Percentiles rank a stretch among this genome's conserved stretches.
Conservation (phyloP, 2,797 vertebrate species). For the Nothura maculosa region DNA sequence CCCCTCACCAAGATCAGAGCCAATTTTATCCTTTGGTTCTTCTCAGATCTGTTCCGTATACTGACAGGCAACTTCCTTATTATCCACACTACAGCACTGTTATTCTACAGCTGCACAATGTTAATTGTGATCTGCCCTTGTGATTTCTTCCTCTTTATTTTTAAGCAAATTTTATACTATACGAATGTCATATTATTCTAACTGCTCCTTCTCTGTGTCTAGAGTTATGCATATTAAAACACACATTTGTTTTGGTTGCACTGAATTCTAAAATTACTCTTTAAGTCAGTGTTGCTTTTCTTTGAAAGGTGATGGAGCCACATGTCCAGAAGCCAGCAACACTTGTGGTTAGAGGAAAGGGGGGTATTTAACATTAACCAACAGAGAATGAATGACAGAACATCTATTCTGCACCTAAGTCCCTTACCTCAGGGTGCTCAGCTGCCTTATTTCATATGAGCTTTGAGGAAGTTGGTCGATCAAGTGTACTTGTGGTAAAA, state of each 20-base stretch:
- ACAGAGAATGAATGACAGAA: not conserved
- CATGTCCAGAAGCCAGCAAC: not conserved
- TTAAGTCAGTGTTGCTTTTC: not conserved
- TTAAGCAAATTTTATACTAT: conserved; percentile 16
- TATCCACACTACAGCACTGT: not conserved
- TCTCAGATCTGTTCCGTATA: conserved; percentile 54
- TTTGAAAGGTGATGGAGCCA: not conserved
- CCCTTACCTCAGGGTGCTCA: not conserved
- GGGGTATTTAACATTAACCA: not conserved
- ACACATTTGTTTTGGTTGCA: not conserved
- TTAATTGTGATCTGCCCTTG: conserved; percentile 31
- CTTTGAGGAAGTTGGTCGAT: not conserved
- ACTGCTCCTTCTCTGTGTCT: conserved; percentile 9
- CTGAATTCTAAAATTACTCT: not conserved
- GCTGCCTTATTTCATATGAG: not conserved
- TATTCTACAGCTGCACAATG: conserved; percentile 34
- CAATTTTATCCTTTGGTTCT: conserved; percentile 29
- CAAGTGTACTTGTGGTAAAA: not conserved
- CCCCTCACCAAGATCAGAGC: conserved; percentile 49
- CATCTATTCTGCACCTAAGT: not conserved
- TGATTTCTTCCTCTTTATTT: not conserved
- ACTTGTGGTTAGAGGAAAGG: not conserved
- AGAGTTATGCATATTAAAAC: conserved; percentile 3
- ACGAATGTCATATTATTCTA: conserved; percentile 27
- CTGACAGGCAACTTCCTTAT: conserved; percentile 4